Evolutionary conservation across 2,797 vertebrate genomes (phyloP).

Genomic region (Sphenodon punctatus): DNA sequence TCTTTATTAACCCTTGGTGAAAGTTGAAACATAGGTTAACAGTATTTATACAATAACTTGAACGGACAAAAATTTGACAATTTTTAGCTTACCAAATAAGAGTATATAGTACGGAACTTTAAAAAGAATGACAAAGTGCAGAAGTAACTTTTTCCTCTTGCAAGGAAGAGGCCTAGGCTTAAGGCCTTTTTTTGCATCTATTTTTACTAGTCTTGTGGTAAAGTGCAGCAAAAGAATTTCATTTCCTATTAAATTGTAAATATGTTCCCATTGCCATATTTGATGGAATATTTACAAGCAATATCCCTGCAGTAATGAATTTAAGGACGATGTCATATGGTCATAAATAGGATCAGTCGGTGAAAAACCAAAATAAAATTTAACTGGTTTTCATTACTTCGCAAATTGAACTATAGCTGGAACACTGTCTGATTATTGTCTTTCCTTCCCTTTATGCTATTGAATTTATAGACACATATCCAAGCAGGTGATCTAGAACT

Average conservation of each 20-base stretch:
- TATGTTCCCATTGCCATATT: conserved; percentile 50
- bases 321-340: conserved; percentile 52
- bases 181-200: conserved; percentile 30
- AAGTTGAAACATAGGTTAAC: conserved; percentile 82
- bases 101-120: conserved; percentile 64
- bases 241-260: conserved; percentile 45
- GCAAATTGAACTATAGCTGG: conserved; percentile 59
- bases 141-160: conserved; percentile 60
- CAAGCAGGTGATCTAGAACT: conserved; percentile 20
- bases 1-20: conserved; percentile 86
- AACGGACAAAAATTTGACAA: conserved; percentile 71
- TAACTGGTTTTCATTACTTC: conserved; percentile 71
- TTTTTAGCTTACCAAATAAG: conserved; percentile 60
- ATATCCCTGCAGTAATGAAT: conserved; percentile 46
- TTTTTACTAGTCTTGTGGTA: conserved; percentile 42
- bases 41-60: conserved; percentile 73
- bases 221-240: conserved; percentile 39
- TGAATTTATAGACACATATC: conserved; percentile 44
- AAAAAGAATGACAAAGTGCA: conserved; percentile 53
- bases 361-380: conserved; percentile 61
- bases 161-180: conserved; percentile 53
- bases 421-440: conserved; percentile 43
- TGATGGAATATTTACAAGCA: conserved; percentile 50
- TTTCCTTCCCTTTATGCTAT: conserved; percentile 48
- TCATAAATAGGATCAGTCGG: conserved; percentile 59